These are phyloP conservation scores for Trissonchulus sp. DNA, from an alignment of 2,888 invertebrate species.

Conservation along the genomic window DNA sequence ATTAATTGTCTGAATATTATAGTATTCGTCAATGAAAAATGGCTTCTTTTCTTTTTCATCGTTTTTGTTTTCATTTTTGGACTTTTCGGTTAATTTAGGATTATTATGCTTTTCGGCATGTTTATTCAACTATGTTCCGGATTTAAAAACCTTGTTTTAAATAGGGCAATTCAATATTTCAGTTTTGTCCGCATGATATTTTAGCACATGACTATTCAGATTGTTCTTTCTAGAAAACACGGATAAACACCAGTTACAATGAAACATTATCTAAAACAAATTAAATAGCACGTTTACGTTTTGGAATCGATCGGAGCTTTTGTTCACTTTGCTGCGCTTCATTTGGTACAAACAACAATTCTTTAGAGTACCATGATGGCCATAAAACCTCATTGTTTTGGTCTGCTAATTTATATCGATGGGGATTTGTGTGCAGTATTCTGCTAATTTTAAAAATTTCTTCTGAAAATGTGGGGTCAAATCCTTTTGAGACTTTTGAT, in stretches of 20 bases:
- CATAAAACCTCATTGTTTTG: background rate
- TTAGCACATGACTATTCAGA: no score
- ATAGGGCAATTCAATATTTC: no score
- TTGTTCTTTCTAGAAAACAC: background rate
- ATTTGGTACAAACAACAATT: background rate
- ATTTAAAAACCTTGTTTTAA: no score
- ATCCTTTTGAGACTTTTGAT: background rate
- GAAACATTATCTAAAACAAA: background rate
- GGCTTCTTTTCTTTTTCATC: no score
- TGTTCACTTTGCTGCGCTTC: background rate
- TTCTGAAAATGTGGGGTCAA: background rate
- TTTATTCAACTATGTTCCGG: background rate
- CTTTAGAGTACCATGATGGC: background rate
- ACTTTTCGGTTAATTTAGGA: background rate
- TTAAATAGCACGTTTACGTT: background rate
- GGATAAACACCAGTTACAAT: no score
- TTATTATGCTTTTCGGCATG: background rate
- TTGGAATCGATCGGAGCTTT: background rate
- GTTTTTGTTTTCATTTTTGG: no score
- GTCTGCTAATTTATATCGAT: background rate
- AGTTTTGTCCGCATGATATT: no score
- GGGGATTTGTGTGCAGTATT: background rate
- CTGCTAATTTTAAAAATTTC: background rate
- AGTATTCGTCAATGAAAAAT: no score
- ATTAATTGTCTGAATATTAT: background rate